Evolutionary conservation across 2,113 vertebrate species (phyloP).

Genomic region (Indicator maculatus): DNA sequence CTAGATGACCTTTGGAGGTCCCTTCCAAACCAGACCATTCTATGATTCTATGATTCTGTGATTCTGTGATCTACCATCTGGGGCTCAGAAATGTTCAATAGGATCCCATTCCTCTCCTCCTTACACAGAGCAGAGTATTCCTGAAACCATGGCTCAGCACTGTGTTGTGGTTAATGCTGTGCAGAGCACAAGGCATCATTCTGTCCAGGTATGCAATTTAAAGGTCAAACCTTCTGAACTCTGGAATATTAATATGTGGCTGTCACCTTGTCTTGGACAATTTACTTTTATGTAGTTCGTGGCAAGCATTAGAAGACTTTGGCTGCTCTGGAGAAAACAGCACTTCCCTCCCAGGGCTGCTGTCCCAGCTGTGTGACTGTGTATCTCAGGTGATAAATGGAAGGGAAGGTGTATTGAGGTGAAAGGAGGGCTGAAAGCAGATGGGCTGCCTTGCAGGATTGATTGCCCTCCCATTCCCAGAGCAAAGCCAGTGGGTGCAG

Average conservation of each 20-base stretch:
- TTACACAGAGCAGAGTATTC: not conserved
- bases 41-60: not conserved
- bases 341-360: not conserved
- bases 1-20: too few species aligned
- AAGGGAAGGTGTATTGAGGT: constrained; percentile 37
- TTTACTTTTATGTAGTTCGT: not conserved
- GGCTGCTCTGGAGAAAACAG: constrained; percentile 17
- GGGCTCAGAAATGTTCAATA: not conserved
- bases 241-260: not conserved
- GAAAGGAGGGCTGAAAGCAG: constrained; percentile 37
- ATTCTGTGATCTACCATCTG: not conserved
- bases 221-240: not conserved
- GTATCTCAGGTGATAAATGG: not conserved
- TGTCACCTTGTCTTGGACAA: not conserved
- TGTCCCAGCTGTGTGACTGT: constrained; percentile 27
- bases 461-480: not conserved
- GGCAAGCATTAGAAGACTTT: constrained; percentile 2
- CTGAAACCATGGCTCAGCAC: not conserved
- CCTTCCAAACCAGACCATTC: too few species aligned
- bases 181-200: not conserved
- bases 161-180: not conserved
- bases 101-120: not conserved
- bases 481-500: not conserved
- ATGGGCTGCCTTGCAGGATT: not conserved
- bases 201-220: not conserved